Percentiles rank a stretch among this genome's conserved stretches.
phyloP scores from a whole-genome alignment of 2,888 invertebrate genomes.

The Polietes domitor region DNA sequence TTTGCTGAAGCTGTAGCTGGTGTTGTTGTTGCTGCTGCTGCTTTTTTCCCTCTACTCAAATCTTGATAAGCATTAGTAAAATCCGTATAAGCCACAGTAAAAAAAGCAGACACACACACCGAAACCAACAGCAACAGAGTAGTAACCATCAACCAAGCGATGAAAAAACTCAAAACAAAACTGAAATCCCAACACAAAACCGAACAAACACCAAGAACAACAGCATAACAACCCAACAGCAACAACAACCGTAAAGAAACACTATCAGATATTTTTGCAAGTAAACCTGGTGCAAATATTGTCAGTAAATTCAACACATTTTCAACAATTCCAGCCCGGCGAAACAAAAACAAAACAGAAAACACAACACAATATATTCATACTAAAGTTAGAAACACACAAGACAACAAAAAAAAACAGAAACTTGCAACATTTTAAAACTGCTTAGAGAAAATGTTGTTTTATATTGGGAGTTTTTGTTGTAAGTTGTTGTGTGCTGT shows the following conservation, averaged over 20 bases:
- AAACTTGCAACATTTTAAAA: conserved; percentile 16
- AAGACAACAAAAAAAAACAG: neutral
- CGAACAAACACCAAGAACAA: conserved; percentile 41
- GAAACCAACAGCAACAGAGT: conserved; percentile 38
- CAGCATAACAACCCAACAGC: conserved; percentile 43
- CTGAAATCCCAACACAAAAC: too few relatives aligned
- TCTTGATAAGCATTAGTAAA: conserved; percentile 68
- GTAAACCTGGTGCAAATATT: conserved; percentile 67
- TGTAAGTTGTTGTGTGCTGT: neutral
- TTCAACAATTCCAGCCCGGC: conserved; percentile 46
- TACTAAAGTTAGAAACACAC: neutral
- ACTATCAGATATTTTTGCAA: conserved; percentile 66
- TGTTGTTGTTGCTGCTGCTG: conserved; percentile 17
- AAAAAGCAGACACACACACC: too few relatives aligned
- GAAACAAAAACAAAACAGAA: conserved; percentile 18
- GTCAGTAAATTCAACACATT: conserved; percentile 69
- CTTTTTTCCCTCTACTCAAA: conserved; percentile 45
- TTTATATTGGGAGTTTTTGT: conserved; percentile 4
- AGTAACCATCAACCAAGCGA: conserved; percentile 39
- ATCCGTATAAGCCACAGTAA: conserved; percentile 52
- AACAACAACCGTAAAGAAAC: conserved; percentile 63
- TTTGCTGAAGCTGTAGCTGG: neutral
- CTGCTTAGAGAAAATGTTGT: conserved; percentile 3
- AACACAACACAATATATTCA: conserved; percentile 10
- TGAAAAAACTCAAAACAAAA: conserved; percentile 5